These are phyloP conservation scores for Philaenus spumarius DNA, from an alignment of 1,140 invertebrate genomes.

Conservation along the genomic window DNA sequence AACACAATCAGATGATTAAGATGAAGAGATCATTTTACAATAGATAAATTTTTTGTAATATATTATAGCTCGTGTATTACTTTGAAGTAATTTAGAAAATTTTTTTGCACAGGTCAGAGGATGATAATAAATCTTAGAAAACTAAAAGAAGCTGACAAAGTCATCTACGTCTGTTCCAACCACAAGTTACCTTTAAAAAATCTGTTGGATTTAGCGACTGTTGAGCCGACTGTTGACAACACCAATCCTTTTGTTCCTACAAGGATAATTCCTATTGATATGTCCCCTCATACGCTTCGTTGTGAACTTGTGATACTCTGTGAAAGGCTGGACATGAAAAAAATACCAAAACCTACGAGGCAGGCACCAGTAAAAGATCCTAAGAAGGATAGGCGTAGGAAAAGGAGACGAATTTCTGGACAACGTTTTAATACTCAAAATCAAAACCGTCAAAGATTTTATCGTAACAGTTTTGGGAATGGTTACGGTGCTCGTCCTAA, in stretches of 20 bases:
- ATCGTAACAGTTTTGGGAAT: too few species aligned
- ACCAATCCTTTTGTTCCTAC: slow-evolving; percentile 64
- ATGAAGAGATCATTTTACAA: too few species aligned
- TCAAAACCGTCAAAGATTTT: too few species aligned
- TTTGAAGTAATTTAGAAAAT: too few species aligned
- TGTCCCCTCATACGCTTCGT: slow-evolving; percentile 91
- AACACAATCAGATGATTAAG: too few species aligned
- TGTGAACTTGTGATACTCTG: slow-evolving; percentile 82
- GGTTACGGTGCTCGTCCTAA: too few species aligned
- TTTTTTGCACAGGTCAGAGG: too few species aligned
- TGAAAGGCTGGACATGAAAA: slow-evolving; percentile 45
- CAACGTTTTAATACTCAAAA: too few species aligned
- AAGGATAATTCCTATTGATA: slow-evolving; percentile 78
- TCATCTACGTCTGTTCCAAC: slow-evolving; percentile 92
- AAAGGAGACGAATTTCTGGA: too few species aligned
- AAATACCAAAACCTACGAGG: slow-evolving; percentile 7
- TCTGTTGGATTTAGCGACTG: slow-evolving; percentile 70
- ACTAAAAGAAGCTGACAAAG: slow-evolving; percentile 60
- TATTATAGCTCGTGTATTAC: too few species aligned
- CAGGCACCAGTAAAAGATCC: neutral
- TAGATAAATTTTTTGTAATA: too few species aligned
- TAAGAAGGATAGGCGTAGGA: neutral
- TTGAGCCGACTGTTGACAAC: slow-evolving; percentile 30
- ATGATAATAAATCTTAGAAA: slow-evolving; percentile 49
- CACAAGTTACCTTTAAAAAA: slow-evolving; percentile 78